A percentile compares a stretch with the other conserved stretches of the same genome.
Evolutionary conservation across 2,888 invertebrate genomes (phyloP).

Genomic region (Andrena fulva): DNA sequence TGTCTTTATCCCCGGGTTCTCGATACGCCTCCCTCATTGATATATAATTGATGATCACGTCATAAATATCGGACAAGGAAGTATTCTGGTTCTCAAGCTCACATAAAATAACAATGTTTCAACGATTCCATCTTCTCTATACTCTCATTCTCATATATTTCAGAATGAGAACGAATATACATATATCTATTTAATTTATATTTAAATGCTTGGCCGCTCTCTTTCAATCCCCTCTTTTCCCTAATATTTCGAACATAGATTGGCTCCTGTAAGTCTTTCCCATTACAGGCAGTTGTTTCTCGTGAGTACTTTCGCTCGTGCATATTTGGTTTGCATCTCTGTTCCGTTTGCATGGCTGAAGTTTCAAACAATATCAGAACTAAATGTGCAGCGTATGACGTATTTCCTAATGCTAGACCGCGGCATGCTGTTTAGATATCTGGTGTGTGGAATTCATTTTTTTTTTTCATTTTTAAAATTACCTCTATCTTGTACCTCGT

Average conservation of each 20-base stretch:
- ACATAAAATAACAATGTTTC: constrained; percentile 71
- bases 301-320: constrained; percentile 25
- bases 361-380: constrained; percentile 51
- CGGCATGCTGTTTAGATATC: constrained; percentile 63
- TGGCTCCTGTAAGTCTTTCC: constrained; percentile 33
- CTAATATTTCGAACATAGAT: constrained; percentile 60
- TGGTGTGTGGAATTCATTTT: constrained; percentile 37
- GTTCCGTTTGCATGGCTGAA: constrained; percentile 45
- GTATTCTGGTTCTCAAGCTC: constrained; percentile 64
- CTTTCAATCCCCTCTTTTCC: constrained; percentile 47
- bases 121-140: constrained; percentile 64
- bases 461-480: constrained; percentile 38
- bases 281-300: constrained; percentile 32
- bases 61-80: constrained; percentile 64
- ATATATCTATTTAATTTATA: constrained; percentile 63
- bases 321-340: constrained; percentile 17
- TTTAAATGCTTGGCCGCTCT: constrained; percentile 70
- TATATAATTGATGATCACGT: constrained; percentile 25
- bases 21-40: constrained; percentile 34
- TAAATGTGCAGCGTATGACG: constrained; percentile 64
- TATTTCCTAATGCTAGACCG: constrained; percentile 66
- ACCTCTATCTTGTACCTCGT: constrained; percentile 52
- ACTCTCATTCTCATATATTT: constrained; percentile 56
- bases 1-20: constrained; percentile 28
- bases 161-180: constrained; percentile 60